Conservation (phyloP, 2,113 vertebrate species). For the Tauraco erythrolophus region DNA sequence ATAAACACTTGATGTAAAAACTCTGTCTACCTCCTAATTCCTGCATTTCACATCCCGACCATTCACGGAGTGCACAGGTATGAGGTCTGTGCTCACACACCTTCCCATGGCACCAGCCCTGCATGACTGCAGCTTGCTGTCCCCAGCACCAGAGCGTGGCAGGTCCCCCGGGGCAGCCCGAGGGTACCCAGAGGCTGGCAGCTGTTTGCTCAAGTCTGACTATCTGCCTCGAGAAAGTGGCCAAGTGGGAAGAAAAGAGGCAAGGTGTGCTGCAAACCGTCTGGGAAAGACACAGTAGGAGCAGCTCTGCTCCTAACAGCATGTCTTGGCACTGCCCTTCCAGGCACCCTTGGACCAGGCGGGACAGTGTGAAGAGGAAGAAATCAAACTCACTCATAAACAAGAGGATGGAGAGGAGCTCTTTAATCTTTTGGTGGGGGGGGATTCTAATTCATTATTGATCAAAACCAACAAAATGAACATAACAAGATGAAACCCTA, state of each 20-base stretch:
- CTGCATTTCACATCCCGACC: neutral
- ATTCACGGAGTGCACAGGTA: rapidly evolving
- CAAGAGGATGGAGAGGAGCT: neutral
- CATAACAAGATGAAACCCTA: neutral
- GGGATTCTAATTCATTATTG: neutral
- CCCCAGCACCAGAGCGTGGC: rapidly evolving
- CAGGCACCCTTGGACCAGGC: neutral
- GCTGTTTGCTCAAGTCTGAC: neutral
- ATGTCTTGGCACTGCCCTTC: neutral
- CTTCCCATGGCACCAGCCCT: neutral
- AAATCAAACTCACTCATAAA: neutral
- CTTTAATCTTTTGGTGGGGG: neutral
- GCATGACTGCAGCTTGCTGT: neutral
- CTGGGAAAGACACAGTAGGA: neutral
- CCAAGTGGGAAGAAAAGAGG: neutral
- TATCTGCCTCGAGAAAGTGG: rapidly evolving
- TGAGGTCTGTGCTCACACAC: neutral
- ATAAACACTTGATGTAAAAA: conserved; percentile 35
- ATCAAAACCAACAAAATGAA: neutral
- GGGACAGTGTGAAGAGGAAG: neutral
- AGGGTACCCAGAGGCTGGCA: neutral
- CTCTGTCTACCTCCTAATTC: neutral
- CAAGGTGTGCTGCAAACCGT: neutral
- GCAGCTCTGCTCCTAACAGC: neutral
- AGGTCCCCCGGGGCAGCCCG: neutral